These are phyloP conservation scores for Phylloscopus trochiloides DNA, from an alignment of 2,113 vertebrate genomes.

Conservation along the genomic window DNA sequence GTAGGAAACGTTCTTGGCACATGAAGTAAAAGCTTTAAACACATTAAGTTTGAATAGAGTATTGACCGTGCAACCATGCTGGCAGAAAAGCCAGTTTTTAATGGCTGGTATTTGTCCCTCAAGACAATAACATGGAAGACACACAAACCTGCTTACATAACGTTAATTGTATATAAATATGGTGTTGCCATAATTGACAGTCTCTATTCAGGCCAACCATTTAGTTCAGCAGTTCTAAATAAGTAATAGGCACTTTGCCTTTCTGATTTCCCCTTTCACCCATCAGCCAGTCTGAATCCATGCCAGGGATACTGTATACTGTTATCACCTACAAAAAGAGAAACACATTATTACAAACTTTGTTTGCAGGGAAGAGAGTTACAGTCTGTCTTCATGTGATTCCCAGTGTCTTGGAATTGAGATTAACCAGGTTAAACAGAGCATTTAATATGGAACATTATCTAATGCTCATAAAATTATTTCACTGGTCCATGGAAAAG, in stretches of 20 bases:
- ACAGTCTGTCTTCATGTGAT: neutral
- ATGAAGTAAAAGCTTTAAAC: slow-evolving; percentile 76
- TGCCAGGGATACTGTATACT: slow-evolving; percentile 90
- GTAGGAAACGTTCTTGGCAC: slow-evolving; percentile 78
- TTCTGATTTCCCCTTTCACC: slow-evolving; percentile 95
- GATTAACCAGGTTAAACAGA: neutral
- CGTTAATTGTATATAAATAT: slow-evolving; percentile 85
- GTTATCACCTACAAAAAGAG: slow-evolving; percentile 86
- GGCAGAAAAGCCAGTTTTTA: slow-evolving; percentile 73
- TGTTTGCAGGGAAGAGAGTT: neutral
- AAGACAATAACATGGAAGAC: slow-evolving; percentile 78
- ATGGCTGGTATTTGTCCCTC: slow-evolving; percentile 69
- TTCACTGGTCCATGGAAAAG: neutral
- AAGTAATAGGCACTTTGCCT: slow-evolving; percentile 98
- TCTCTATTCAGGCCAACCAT: slow-evolving; percentile 60
- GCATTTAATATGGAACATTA: neutral
- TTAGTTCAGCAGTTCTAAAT: slow-evolving; percentile 97
- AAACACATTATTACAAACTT: neutral
- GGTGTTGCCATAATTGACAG: slow-evolving; percentile 63
- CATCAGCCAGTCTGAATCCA: slow-evolving; percentile 99
- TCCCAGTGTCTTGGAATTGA: neutral
- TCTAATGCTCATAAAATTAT: neutral
- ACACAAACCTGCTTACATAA: slow-evolving; percentile 78
- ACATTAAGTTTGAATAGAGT: slow-evolving; percentile 67
- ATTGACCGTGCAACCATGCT: slow-evolving; percentile 76